These are phyloP conservation scores for Clarias macrocephalus DNA, from an alignment of 2,113 vertebrate species.

Conservation along the genomic window DNA sequence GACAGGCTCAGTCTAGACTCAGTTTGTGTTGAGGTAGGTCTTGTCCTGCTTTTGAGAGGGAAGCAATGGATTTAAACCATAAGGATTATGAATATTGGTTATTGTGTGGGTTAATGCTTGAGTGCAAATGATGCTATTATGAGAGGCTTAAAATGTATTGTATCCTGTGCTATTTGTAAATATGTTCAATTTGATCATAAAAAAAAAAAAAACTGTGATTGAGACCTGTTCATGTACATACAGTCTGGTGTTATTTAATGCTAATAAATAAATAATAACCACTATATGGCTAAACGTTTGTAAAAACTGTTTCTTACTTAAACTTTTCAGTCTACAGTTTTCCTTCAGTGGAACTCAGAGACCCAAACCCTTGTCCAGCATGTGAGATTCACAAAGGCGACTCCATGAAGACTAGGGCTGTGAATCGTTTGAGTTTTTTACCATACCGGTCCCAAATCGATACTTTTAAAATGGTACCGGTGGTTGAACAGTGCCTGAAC, in stretches of 20 bases:
- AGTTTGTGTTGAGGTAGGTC: conserved; percentile 27
- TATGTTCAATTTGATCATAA: background rate
- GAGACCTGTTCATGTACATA: background rate
- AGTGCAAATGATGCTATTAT: background rate
- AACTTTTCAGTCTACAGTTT: no score
- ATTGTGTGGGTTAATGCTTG: background rate
- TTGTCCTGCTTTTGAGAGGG: background rate
- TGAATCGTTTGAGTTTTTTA: no score
- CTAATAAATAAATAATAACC: background rate
- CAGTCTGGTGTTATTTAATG: background rate
- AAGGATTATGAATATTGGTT: background rate
- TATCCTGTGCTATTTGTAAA: background rate
- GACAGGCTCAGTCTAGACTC: conserved; percentile 23
- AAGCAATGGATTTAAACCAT: conserved; percentile 7
- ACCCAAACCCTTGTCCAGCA: no score
- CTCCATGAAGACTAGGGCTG: no score
- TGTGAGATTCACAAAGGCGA: no score
- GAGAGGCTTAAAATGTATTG: background rate
- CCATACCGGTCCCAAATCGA: no score
- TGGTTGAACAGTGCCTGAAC: no score
- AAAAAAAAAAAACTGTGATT: background rate
- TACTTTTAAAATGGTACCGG: no score
- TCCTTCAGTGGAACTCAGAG: no score
- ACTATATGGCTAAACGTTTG: no score
- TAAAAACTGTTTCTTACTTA: no score